Evolutionary conservation across 2,888 invertebrate species (phyloP), one percentile per base, ranked within the genome.

Genomic region (Heliothis peltigera): DNA sequence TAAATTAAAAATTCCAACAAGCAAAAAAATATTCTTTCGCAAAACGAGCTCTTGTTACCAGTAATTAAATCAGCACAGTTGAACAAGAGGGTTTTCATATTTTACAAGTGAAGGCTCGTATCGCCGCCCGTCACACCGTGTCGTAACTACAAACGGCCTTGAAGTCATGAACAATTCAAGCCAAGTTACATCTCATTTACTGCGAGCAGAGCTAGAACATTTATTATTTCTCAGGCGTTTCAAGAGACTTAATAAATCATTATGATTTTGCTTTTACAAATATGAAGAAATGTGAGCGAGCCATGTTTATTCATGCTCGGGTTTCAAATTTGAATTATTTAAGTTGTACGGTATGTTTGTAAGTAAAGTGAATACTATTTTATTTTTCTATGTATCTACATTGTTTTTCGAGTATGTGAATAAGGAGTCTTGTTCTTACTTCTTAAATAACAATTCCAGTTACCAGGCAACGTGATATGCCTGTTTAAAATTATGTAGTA

Each of bases 91-190:
- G 43, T 57, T 32, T 55, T 65, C 54, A 60, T 63, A 65, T 61
- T 64, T 58, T 48, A 58, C 70, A 51, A 51, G 53, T 25, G 48
- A 70, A 58, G 53, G n/a, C 47, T 25, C 48, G 10, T 28, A 47
- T 8, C 59, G 61, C 35, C 35, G 55, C 54, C 48, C 39, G 12
- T 74, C 52, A 79, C 77, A 77, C 68, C 57, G 65, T 53, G 32
- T 48, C 52, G 53, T 60, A 62, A 63, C 56, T 49, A 64, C 53
- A 56, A 62, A 55, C 55, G 47, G 32, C 22, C 67, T 61, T 51
- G 56, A 49, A 39, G 75, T 81, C 79, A 81, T 84, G 66, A 84
- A 79, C 72, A 75, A 84, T 84, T 82, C 83, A 85, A 51, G 48
- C 53, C 18, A 63, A 64, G 75, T 64, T 72, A 70, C 83, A 67